A percentile compares a stretch with the other conserved stretches of the same genome.
Conservation (phyloP, 2,113 vertebrate species). For the Miniopterus natalensis region DNA sequence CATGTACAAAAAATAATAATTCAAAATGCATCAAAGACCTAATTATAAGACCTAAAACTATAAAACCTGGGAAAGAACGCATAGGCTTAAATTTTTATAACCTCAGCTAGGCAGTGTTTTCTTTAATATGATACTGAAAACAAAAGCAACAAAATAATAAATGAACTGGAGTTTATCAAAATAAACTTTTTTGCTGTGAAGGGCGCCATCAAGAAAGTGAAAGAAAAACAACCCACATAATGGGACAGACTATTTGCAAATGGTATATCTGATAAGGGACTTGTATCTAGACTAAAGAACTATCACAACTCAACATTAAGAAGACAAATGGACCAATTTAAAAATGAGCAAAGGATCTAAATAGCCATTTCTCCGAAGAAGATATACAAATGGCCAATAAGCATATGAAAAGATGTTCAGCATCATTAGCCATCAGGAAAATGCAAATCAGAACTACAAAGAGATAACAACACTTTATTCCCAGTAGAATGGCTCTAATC, state of each 20-base stretch:
- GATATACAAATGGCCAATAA: neutral
- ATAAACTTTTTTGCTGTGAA: neutral
- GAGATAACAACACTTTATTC: neutral
- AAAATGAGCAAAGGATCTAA: neutral
- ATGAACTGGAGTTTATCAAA: slow-evolving; percentile 1
- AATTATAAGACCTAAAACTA: neutral
- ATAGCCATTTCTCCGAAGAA: neutral
- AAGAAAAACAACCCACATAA: neutral
- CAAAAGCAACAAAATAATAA: slow-evolving; percentile 43
- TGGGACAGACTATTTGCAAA: neutral
- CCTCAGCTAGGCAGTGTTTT: neutral
- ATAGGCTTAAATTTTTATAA: neutral
- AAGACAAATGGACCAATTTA: slow-evolving; percentile 36
- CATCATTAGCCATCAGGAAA: slow-evolving; percentile 11
- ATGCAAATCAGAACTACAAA: neutral
- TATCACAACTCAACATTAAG: slow-evolving; percentile 13
- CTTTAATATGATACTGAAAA: neutral
- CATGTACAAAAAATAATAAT: slow-evolving; percentile 4
- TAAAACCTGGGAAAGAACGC: neutral
- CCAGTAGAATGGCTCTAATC: neutral
- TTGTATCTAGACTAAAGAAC: slow-evolving; percentile 43
- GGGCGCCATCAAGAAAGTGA: neutral
- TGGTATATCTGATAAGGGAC: neutral
- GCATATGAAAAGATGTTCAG: neutral
- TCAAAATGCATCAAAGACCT: slow-evolving; percentile 3